Conservation (phyloP, 2,888 invertebrate species). For the Pterostichus madidus region DNA sequence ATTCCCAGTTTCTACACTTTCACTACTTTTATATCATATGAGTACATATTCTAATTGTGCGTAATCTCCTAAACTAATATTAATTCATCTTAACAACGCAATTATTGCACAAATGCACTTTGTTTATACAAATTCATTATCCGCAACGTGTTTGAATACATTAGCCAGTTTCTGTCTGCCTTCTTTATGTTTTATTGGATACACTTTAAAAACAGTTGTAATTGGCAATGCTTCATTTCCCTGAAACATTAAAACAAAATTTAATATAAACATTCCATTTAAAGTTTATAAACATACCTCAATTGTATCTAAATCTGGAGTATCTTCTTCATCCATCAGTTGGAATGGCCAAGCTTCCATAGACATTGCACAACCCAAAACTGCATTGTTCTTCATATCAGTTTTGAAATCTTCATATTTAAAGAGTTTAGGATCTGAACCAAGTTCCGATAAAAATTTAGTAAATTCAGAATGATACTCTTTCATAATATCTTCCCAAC, state of each 20-base stretch:
- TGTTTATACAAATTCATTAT: conserved; percentile 78
- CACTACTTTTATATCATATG: too few species aligned
- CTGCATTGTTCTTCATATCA: conserved; percentile 80
- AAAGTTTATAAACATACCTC: conserved; percentile 74
- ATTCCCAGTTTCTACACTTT: too few species aligned
- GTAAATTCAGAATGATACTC: conserved; percentile 82
- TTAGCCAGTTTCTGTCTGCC: conserved; percentile 82
- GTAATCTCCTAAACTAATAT: too few species aligned
- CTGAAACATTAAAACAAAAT: conserved; percentile 71
- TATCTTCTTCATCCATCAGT: conserved; percentile 80
- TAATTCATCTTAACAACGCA: too few species aligned
- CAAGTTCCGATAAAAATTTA: conserved; percentile 79
- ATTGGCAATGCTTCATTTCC: conserved; percentile 80
- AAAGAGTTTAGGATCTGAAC: conserved; percentile 82
- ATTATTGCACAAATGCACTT: too few species aligned
- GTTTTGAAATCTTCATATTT: conserved; percentile 78
- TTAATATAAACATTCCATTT: conserved; percentile 45
- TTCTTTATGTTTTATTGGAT: conserved; percentile 80
- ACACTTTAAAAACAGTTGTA: conserved; percentile 83
- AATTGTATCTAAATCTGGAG: conserved; percentile 80
- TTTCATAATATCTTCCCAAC: conserved; percentile 81
- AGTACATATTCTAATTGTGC: too few species aligned
- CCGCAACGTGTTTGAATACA: conserved; percentile 83
- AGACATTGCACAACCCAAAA: conserved; percentile 81
- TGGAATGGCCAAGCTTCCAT: conserved; percentile 82